These are phyloP conservation scores for Setipinna tenuifilis DNA, from an alignment of 2,797 vertebrate genomes.

Conservation along the genomic window DNA sequence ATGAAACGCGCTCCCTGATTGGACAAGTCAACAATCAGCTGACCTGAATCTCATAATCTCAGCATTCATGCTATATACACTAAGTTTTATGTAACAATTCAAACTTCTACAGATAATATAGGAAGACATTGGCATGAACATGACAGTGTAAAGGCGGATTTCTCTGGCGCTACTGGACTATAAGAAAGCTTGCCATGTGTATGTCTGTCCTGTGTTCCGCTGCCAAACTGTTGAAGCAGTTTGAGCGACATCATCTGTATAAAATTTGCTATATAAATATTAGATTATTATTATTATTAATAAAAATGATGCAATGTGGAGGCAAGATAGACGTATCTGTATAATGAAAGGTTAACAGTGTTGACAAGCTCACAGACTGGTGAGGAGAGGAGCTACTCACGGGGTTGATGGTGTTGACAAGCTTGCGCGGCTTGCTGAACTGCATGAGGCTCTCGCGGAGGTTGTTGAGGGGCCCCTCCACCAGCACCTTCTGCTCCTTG, in stretches of 20 bases:
- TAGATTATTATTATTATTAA: too few species aligned
- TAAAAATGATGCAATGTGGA: too few species aligned
- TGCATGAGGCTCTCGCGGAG: conserved; percentile 98
- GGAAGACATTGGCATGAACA: background rate
- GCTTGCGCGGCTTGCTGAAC: conserved; percentile 98
- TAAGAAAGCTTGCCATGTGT: too few species aligned
- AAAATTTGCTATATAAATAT: too few species aligned
- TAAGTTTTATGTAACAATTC: background rate
- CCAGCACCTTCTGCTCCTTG: conserved; percentile 98
- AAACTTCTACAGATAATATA: background rate
- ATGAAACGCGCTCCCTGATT: conserved; percentile 95
- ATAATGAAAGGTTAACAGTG: too few species aligned
- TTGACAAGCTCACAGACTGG: too few species aligned
- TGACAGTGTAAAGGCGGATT: background rate
- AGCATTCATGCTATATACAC: too few species aligned
- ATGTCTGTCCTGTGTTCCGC: too few species aligned
- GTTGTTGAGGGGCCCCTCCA: conserved; percentile 97
- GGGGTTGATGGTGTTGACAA: conserved; percentile 98
- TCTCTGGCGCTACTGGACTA: too few species aligned
- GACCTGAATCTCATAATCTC: background rate
- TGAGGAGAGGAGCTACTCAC: background rate
- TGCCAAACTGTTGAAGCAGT: too few species aligned
- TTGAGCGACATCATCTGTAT: too few species aligned
- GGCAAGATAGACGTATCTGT: too few species aligned
- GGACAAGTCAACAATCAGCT: background rate